phyloP scores from a whole-genome alignment of 2,113 vertebrate species.

The Pseudonaja textilis region DNA sequence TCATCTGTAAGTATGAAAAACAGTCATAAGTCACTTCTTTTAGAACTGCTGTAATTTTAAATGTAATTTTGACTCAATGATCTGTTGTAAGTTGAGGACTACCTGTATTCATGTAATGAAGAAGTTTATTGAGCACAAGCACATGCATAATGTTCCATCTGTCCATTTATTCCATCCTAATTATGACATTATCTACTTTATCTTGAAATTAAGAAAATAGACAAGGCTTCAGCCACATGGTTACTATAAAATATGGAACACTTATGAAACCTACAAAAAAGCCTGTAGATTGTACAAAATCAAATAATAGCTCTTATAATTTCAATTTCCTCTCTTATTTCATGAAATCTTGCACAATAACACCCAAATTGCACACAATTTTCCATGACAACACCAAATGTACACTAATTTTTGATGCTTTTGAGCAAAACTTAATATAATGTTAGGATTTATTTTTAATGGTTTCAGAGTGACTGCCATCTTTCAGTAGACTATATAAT shows the following conservation, averaged over 20 bases:
- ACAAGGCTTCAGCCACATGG: neutral
- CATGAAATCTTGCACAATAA: neutral
- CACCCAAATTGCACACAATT: neutral
- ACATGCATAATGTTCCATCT: neutral
- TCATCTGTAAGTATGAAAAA: neutral
- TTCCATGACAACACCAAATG: neutral
- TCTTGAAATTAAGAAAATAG: neutral
- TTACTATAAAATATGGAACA: neutral
- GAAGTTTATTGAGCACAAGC: neutral
- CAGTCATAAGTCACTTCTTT: neutral
- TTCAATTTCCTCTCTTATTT: neutral
- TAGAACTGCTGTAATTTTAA: neutral
- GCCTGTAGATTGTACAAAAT: neutral
- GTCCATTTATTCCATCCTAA: neutral
- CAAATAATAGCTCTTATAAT: neutral
- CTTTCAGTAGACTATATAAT: neutral
- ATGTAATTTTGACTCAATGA: neutral
- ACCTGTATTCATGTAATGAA: neutral
- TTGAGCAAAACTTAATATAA: neutral
- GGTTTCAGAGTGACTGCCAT: neutral
- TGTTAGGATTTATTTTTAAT: neutral
- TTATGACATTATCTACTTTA: neutral
- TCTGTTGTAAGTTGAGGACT: neutral
- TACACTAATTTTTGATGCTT: neutral
- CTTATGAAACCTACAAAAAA: neutral